phyloP scores from a whole-genome alignment of 2,113 vertebrate species.

The Dicaeum eximium region DNA sequence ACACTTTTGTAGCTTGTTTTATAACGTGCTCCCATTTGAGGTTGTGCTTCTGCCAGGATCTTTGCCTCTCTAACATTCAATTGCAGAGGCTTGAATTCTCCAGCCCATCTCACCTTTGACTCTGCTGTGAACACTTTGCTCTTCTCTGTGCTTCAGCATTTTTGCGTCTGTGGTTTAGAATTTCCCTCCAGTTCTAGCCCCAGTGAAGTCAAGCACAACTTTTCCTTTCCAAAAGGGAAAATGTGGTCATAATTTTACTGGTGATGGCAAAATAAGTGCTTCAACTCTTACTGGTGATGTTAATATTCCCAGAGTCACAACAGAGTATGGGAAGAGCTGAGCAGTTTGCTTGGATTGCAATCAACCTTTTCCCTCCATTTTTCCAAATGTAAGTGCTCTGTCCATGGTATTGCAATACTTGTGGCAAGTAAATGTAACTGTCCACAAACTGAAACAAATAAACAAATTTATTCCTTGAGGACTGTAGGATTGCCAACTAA shows the following conservation, averaged over 20 bases:
- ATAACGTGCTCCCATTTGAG: not conserved
- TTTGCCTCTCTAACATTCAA: not conserved
- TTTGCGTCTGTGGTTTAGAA: not conserved
- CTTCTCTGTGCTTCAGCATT: not conserved
- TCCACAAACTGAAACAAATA: not conserved
- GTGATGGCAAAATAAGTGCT: not conserved
- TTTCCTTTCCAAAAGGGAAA: not conserved
- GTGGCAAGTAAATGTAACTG: not conserved
- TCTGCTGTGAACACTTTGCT: not conserved
- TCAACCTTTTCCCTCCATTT: rapidly evolving
- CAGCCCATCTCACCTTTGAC: not conserved
- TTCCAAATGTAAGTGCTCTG: not conserved
- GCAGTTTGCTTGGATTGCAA: not conserved
- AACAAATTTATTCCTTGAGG: not conserved
- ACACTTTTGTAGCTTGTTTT: not conserved
- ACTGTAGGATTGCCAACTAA: not conserved
- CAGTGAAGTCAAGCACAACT: not conserved
- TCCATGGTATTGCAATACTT: not conserved
- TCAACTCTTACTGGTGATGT: not conserved
- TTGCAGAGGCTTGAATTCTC: not conserved
- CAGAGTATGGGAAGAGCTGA: not conserved
- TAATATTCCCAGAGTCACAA: not conserved
- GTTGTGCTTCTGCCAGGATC: not conserved
- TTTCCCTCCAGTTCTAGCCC: not conserved
- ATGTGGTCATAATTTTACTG: not conserved